Evolutionary conservation across 2,797 vertebrate genomes (phyloP).

Genomic region (Chrysocyon brachyurus): DNA sequence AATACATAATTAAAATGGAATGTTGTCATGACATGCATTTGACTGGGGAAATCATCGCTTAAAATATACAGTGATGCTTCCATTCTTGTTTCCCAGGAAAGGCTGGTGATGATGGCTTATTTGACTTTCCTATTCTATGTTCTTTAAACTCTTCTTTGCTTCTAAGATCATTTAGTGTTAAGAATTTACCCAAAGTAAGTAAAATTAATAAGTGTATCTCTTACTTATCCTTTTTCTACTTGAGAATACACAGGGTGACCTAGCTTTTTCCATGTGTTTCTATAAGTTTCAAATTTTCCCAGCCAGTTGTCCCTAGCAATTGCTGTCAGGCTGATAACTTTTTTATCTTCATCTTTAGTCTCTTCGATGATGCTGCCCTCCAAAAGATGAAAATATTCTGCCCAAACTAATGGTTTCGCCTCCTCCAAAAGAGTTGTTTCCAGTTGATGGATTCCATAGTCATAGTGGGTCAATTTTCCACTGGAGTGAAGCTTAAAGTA

Average conservation of each 20-base stretch:
- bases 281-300: not conserved
- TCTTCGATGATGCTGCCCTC: not conserved
- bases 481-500: not conserved
- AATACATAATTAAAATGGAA: not conserved
- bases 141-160: not conserved
- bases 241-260: too few relatives aligned
- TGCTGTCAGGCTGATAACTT: not conserved
- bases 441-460: not conserved
- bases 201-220: not conserved
- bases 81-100: not conserved
- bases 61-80: not conserved
- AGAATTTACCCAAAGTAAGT: not conserved
- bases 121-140: not conserved
- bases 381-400: not conserved
- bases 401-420: not conserved
- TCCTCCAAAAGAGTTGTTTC: not conserved
- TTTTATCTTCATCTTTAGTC: not conserved
- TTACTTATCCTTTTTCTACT: not conserved
- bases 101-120: not conserved
- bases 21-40: not conserved
- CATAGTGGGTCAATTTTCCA: not conserved
- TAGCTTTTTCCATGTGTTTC: not conserved
- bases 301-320: not conserved
- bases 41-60: not conserved
- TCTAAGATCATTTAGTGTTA: not conserved